Conservation (phyloP, 2,888 invertebrate species). For the Scaptomyza reducta region DNA sequence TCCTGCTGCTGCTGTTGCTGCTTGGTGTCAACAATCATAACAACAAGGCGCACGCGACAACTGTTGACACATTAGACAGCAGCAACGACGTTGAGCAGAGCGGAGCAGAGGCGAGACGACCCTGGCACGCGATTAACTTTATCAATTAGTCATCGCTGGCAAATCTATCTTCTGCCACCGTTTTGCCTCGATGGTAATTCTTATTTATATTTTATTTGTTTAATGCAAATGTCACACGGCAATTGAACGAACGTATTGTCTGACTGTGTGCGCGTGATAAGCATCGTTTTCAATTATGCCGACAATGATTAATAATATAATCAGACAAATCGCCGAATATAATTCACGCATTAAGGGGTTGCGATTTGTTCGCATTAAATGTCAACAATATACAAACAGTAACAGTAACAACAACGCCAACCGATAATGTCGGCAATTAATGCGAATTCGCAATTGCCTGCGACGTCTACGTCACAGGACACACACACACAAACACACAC, state of each 20-base stretch:
- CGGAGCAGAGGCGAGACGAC: constrained; percentile 5
- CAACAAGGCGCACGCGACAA: constrained; percentile 45
- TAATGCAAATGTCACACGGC: constrained; percentile 20
- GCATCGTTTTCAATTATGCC: constrained; percentile 60
- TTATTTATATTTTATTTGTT: not conserved
- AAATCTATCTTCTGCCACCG: not conserved
- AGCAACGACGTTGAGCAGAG: not conserved
- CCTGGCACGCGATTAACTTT: constrained; percentile 68
- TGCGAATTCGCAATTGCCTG: constrained; percentile 54
- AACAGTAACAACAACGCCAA: not conserved
- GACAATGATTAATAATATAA: constrained; percentile 59
- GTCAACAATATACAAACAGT: constrained; percentile 21
- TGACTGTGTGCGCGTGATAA: constrained; percentile 40
- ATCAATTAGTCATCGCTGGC: constrained; percentile 49
- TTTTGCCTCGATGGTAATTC: constrained; percentile 5
- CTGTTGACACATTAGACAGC: constrained; percentile 38
- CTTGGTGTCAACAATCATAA: constrained; percentile 14
- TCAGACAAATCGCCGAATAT: constrained; percentile 42
- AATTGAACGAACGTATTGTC: not conserved
- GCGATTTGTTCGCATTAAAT: constrained; percentile 56
- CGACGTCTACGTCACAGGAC: constrained; percentile 61
- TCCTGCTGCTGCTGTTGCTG: constrained; percentile 8
- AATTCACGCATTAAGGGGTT: constrained; percentile 49
- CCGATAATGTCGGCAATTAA: constrained; percentile 61
- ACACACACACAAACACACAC: not conserved